These are phyloP conservation scores for Antheraea yamamai DNA, from an alignment of 2,888 invertebrate species.

Conservation along the genomic window DNA sequence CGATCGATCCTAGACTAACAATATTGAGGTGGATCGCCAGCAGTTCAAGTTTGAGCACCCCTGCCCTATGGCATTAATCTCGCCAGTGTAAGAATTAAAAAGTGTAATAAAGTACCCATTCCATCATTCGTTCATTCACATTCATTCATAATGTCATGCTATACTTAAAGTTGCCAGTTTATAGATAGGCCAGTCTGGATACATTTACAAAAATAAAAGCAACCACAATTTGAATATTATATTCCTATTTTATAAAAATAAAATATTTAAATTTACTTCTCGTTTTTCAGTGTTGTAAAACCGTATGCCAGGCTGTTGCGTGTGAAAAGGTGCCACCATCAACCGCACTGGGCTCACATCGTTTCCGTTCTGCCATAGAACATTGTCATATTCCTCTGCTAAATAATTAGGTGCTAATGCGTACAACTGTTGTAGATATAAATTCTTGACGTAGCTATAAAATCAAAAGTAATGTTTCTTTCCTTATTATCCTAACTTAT, in stretches of 20 bases:
- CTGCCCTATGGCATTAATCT: too few relatives aligned
- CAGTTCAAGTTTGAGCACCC: too few relatives aligned
- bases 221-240: too few relatives aligned
- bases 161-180: too few relatives aligned
- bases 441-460: slow-evolving; percentile 86
- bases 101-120: too few relatives aligned
- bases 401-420: slow-evolving; percentile 92
- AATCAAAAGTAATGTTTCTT: background rate
- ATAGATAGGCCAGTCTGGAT: too few relatives aligned
- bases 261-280: slow-evolving; percentile 71
- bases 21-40: too few relatives aligned
- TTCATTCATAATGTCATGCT: background rate
- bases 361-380: slow-evolving; percentile 86
- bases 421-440: slow-evolving; percentile 91
- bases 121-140: background rate
- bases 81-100: too few relatives aligned
- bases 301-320: slow-evolving; percentile 85
- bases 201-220: too few relatives aligned
- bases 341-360: slow-evolving; percentile 84
- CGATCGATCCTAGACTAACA: too few relatives aligned
- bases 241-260: background rate
- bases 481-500: background rate
- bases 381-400: slow-evolving; percentile 85
- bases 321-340: slow-evolving; percentile 84
- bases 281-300: slow-evolving; percentile 84